A percentile compares a stretch with the other conserved stretches of the same genome.
Evolutionary conservation across 2,888 invertebrate species (phyloP).

Genomic region (Drosophila barbarae): DNA sequence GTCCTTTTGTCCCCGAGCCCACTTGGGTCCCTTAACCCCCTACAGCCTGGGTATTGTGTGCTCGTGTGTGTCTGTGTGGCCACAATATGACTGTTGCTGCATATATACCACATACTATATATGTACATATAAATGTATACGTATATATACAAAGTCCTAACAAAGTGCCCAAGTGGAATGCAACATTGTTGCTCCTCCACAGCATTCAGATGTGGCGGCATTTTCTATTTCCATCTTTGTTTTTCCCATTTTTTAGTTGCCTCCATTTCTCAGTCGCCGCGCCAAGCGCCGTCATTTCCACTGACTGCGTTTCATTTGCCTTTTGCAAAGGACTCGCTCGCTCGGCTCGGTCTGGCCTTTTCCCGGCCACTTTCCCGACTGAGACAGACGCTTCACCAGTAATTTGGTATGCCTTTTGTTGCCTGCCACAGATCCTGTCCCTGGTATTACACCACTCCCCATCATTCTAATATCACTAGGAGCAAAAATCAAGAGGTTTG

Average conservation of each 20-base stretch:
- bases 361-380: constrained; percentile 21
- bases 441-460: neutral
- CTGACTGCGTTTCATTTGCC: constrained; percentile 70
- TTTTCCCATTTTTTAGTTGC: constrained; percentile 46
- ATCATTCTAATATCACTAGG: neutral
- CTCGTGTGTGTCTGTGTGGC: constrained; percentile 32
- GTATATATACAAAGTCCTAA: constrained; percentile 51
- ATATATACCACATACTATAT: constrained; percentile 9
- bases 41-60: constrained; percentile 12
- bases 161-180: constrained; percentile 73
- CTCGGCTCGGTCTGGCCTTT: constrained; percentile 16
- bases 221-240: constrained; percentile 48
- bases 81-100: constrained; percentile 45
- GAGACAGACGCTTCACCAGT: constrained; percentile 58
- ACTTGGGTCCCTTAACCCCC: constrained; percentile 20
- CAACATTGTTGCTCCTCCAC: constrained; percentile 73
- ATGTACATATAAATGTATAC: constrained; percentile 30
- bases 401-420: constrained; percentile 71
- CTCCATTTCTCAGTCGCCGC: constrained; percentile 29
- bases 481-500: constrained; percentile 8
- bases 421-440: constrained; percentile 33
- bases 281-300: constrained; percentile 65
- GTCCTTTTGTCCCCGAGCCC: constrained; percentile 44
- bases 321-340: constrained; percentile 34
- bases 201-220: constrained; percentile 71